Conservation (phyloP, 2,113 vertebrate species). For the Actenoides lindsayi region DNA sequence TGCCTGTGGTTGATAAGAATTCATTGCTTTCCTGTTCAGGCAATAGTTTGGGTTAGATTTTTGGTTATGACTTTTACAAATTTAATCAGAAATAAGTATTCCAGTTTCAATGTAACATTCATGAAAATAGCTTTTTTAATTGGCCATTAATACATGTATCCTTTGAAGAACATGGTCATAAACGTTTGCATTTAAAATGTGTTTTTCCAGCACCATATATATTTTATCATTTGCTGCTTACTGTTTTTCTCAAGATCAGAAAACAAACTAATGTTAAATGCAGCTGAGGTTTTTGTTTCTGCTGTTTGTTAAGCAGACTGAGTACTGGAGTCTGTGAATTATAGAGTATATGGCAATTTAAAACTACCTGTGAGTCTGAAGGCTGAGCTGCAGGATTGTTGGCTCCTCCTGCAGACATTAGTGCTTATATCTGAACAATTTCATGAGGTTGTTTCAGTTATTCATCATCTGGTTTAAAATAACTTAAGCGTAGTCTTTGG, state of each 20-base stretch:
- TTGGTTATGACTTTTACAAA: background rate
- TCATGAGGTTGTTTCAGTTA: background rate
- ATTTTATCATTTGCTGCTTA: background rate
- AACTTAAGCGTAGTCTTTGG: background rate
- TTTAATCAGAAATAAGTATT: background rate
- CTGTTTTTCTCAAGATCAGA: background rate
- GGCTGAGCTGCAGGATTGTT: slow-evolving; percentile 31
- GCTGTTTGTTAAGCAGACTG: background rate
- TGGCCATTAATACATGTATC: background rate
- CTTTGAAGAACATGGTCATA: background rate
- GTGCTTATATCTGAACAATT: slow-evolving; percentile 13
- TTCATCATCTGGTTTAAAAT: slow-evolving; percentile 14
- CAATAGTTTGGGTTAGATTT: background rate
- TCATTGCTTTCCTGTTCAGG: background rate
- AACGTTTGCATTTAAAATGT: slow-evolving; percentile 1
- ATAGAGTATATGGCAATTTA: background rate
- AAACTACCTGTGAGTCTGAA: slow-evolving; percentile 33
- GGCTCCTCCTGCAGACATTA: slow-evolving; percentile 45
- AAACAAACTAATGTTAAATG: background rate
- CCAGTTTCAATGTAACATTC: background rate
- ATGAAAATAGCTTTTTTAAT: background rate
- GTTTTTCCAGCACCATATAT: background rate
- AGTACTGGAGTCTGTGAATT: background rate
- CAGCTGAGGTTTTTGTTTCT: background rate
- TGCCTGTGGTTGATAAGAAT: background rate